Conservation (phyloP, 1,140 invertebrate genomes). For the Nephila pilipes region DNA sequence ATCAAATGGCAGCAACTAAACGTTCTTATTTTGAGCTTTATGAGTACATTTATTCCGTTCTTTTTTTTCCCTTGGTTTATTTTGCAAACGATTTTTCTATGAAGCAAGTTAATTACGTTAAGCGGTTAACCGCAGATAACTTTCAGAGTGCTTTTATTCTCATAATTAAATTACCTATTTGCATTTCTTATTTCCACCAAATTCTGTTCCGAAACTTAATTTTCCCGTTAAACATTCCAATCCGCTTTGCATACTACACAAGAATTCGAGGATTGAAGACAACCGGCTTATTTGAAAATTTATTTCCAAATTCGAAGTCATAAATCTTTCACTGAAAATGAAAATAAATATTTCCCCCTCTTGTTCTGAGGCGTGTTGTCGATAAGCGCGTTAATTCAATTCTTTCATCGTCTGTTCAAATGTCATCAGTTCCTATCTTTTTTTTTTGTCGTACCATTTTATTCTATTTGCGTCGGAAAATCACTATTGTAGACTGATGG, state of each 20-base stretch:
- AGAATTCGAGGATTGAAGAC: not conserved
- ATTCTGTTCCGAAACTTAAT: not conserved
- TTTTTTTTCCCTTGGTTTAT: not conserved
- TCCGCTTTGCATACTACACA: not conserved
- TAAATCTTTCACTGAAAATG: not conserved
- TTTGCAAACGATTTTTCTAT: not conserved
- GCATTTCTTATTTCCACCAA: not conserved
- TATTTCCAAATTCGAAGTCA: not conserved
- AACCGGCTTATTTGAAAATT: slow-evolving; percentile 8
- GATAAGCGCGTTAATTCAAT: slow-evolving; percentile 39
- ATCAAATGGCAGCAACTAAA: not conserved
- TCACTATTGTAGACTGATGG: slow-evolving; percentile 19
- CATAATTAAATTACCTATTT: slow-evolving; percentile 24
- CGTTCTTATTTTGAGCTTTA: not conserved
- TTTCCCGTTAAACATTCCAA: not conserved
- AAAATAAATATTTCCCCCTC: slow-evolving; percentile 8
- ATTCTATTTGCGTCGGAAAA: slow-evolving; percentile 9
- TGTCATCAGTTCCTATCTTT: slow-evolving; percentile 1
- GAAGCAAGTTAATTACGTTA: not conserved
- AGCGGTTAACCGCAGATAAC: not conserved
- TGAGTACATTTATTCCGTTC: not conserved
- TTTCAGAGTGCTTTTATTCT: not conserved
- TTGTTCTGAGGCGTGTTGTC: slow-evolving; percentile 15
- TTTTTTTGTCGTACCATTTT: slow-evolving; percentile 19
- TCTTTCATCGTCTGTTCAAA: slow-evolving; percentile 34